These are phyloP conservation scores for Syngnathus rostellatus DNA, from an alignment of 2,797 vertebrate species.

Conservation along the genomic window DNA sequence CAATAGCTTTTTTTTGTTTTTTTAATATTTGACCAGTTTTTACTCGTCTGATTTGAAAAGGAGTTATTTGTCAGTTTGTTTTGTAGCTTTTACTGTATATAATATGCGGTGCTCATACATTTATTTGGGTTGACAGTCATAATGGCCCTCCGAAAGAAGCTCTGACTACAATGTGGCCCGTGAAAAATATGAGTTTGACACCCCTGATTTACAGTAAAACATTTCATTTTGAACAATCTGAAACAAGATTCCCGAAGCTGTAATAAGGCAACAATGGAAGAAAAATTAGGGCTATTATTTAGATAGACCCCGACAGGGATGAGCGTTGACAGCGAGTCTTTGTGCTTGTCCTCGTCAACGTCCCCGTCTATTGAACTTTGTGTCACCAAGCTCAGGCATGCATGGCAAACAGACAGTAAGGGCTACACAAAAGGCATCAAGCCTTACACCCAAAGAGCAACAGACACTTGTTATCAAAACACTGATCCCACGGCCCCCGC, in stretches of 20 bases:
- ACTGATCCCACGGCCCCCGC: slow-evolving; percentile 65
- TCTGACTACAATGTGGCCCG: no score
- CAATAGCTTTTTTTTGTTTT: no score
- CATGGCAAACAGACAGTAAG: slow-evolving; percentile 56
- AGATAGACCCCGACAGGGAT: neutral
- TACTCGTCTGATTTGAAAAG: no score
- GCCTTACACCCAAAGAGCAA: slow-evolving; percentile 59
- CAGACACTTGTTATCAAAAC: slow-evolving; percentile 77
- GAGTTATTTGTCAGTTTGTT: no score
- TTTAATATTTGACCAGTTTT: no score
- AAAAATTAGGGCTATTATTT: neutral
- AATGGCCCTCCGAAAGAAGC: no score
- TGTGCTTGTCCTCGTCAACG: slow-evolving; percentile 34
- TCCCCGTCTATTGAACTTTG: slow-evolving; percentile 40
- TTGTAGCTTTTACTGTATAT: no score
- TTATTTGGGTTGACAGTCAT: no score
- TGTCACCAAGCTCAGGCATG: slow-evolving; percentile 61
- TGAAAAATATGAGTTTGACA: no score
- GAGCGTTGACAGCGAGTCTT: slow-evolving; percentile 10
- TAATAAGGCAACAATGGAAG: neutral
- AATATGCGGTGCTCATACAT: no score
- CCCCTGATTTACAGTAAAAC: neutral
- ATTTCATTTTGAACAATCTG: neutral
- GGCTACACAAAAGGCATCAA: slow-evolving; percentile 67
- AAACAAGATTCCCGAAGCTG: neutral